phyloP scores from a whole-genome alignment of 1,140 invertebrate species.

The Episyrphus balteatus region DNA sequence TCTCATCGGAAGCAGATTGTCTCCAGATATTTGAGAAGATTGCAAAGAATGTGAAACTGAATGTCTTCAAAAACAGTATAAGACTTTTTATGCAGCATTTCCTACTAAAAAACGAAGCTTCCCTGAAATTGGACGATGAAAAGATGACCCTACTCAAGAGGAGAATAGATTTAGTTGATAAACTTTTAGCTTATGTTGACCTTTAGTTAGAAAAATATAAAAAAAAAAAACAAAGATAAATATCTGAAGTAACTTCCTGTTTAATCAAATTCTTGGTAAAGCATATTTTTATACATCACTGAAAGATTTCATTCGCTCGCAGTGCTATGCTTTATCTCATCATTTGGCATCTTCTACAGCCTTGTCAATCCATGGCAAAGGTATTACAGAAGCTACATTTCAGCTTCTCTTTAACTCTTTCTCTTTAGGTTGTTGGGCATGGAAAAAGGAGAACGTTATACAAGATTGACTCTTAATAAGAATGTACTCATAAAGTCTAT shows the following conservation, averaged over 20 bases:
- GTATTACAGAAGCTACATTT: too few relatives aligned
- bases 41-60: constrained; percentile 48
- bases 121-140: constrained; percentile 35
- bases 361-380: constrained; percentile 74
- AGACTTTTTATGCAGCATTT: constrained; percentile 67
- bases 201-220: constrained; percentile 13
- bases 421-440: too few relatives aligned
- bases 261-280: background rate
- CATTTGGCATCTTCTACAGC: constrained; percentile 46
- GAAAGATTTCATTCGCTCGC: background rate
- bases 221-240: too few relatives aligned
- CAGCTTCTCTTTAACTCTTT: too few relatives aligned
- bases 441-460: too few relatives aligned
- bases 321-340: constrained; percentile 13
- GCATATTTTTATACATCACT: constrained; percentile 1
- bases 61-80: constrained; percentile 58
- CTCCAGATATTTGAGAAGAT: constrained; percentile 46
- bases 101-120: constrained; percentile 49
- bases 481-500: too few relatives aligned
- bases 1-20: constrained; percentile 32
- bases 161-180: constrained; percentile 42
- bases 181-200: constrained; percentile 37
- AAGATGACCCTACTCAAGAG: constrained; percentile 38
- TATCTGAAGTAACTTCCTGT: too few relatives aligned
- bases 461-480: too few relatives aligned